These are phyloP conservation scores for Neodon shergylaensis DNA, from an alignment of 2,113 vertebrate species.

Conservation along the genomic window DNA sequence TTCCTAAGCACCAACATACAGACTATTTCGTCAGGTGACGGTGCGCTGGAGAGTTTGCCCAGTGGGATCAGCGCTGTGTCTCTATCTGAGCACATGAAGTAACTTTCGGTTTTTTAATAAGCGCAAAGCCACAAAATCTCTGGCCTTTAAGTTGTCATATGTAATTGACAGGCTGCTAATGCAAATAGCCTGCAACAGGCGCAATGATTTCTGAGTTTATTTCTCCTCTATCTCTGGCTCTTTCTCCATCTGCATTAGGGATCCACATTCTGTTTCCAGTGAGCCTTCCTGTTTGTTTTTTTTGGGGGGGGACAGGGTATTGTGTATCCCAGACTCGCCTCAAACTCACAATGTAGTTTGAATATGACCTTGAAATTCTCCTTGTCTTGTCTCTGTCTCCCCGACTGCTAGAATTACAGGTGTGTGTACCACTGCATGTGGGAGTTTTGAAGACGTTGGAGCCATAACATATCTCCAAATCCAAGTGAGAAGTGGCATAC, in stretches of 20 bases:
- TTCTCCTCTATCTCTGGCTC: neutral
- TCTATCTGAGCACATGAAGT: neutral
- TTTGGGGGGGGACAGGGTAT: neutral
- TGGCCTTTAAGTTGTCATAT: neutral
- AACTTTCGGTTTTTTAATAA: conserved; percentile 12
- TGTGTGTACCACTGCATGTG: neutral
- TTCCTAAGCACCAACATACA: neutral
- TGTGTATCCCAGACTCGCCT: neutral
- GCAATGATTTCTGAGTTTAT: neutral
- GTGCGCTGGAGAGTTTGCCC: neutral
- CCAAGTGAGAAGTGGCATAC: neutral
- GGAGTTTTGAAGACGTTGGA: neutral
- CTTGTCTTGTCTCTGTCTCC: neutral
- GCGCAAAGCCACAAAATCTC: neutral
- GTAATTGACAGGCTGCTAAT: neutral
- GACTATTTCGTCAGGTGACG: neutral
- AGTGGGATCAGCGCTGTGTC: neutral
- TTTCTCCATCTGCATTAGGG: too few species aligned
- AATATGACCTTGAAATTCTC: neutral
- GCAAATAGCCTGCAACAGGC: neutral
- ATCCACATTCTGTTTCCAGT: neutral
- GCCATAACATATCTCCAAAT: neutral
- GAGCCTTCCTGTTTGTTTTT: neutral
- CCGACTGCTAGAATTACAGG: neutral
- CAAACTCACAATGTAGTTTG: neutral